Percentiles rank a stretch among this genome's conserved stretches.
These are phyloP conservation scores for Coregonus ussuriensis DNA, from an alignment of 2,797 vertebrate species.

Conservation along the genomic window DNA sequence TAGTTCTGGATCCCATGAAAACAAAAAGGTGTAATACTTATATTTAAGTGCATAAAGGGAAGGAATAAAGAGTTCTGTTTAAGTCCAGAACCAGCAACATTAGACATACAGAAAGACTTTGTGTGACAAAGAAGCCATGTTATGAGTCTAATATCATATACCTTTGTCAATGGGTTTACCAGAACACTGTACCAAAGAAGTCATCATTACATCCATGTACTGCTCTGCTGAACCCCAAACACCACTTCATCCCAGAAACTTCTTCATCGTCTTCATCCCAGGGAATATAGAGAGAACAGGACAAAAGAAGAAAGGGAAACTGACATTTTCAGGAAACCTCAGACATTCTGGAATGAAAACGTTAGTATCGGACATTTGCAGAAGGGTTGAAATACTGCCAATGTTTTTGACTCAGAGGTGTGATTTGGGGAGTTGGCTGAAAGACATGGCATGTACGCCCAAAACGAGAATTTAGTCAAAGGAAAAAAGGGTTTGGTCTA, in stretches of 20 bases:
- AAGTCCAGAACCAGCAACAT: background rate
- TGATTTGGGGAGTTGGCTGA: background rate
- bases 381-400: constrained; percentile 4
- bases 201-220: background rate
- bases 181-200: constrained; percentile 42
- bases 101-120: too few relatives aligned
- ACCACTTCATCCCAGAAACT: constrained; percentile 4
- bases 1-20: background rate
- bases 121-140: constrained; percentile 8
- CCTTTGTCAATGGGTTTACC: constrained; percentile 1
- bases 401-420: constrained; percentile 15
- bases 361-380: background rate
- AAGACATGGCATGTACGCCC: background rate
- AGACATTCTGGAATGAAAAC: constrained; percentile 42
- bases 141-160: constrained; percentile 30
- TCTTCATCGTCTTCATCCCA: background rate
- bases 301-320: too few relatives aligned
- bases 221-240: constrained; percentile 8
- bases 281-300: background rate
- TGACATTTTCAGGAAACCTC: constrained; percentile 29
- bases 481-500: background rate
- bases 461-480: constrained; percentile 2
- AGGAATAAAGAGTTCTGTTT: background rate
- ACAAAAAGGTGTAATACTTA: constrained; percentile 2
- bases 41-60: background rate